Conservation (phyloP, 2,797 vertebrate species). For the Ceyx erithaca region DNA sequence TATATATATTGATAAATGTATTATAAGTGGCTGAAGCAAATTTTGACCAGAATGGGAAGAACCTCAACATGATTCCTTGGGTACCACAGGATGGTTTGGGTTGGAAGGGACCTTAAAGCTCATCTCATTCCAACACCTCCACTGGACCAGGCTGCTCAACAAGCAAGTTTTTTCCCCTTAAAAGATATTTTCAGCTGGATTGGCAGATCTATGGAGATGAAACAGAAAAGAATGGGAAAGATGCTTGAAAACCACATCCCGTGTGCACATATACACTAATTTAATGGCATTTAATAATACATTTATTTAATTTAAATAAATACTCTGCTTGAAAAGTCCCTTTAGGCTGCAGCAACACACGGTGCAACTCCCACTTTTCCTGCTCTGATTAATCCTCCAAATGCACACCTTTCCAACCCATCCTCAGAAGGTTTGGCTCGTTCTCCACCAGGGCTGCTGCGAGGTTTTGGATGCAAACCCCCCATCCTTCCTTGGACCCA, state of each 20-base stretch:
- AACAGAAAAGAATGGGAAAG: neutral
- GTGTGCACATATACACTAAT: rapidly evolving
- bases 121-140: too few relatives aligned
- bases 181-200: neutral
- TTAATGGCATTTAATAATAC: neutral
- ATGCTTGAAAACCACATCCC: neutral
- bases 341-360: neutral
- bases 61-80: neutral
- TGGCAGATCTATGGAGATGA: neutral
- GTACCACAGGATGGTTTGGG: too few relatives aligned
- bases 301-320: neutral
- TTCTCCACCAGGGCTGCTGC: neutral
- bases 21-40: neutral
- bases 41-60: neutral
- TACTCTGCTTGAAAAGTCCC: neutral
- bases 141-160: too few relatives aligned
- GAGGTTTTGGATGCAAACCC: neutral
- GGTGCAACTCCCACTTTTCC: neutral
- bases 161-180: neutral
- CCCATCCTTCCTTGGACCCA: neutral
- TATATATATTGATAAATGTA: neutral
- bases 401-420: neutral
- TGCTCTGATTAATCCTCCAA: neutral
- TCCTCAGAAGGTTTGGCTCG: neutral
- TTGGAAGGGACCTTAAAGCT: too few relatives aligned